These are phyloP conservation scores for Peromyscus eremicus DNA, from an alignment of 2,797 vertebrate species.

Conservation along the genomic window DNA sequence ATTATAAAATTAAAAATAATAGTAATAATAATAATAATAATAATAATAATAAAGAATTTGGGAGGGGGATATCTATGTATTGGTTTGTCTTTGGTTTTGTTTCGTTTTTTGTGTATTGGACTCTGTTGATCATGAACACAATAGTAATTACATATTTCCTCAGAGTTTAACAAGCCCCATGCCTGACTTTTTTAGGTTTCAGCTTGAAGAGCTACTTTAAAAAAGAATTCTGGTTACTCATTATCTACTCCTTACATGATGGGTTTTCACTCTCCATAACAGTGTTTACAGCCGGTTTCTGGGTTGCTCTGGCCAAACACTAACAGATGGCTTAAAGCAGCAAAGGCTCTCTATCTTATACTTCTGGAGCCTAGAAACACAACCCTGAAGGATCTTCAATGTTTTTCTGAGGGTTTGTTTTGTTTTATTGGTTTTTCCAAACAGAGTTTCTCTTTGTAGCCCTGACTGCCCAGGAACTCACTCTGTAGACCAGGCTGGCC, in stretches of 20 bases:
- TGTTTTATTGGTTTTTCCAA: not conserved
- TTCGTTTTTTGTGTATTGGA: not conserved
- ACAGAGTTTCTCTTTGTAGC: not conserved
- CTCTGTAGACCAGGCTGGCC: not conserved
- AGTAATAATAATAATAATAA: too few relatives aligned
- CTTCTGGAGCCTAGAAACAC: not conserved
- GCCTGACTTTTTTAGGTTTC: constrained; percentile 5
- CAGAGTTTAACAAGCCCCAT: not conserved
- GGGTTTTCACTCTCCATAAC: not conserved
- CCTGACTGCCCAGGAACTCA: not conserved
- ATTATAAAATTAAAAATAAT: too few relatives aligned
- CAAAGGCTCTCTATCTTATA: not conserved
- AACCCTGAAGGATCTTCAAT: not conserved
- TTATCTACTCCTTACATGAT: not conserved
- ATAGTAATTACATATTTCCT: not conserved
- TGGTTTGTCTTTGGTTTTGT: not conserved
- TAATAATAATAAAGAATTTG: too few relatives aligned
- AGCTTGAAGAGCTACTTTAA: not conserved
- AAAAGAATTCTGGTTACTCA: not conserved
- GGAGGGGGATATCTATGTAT: not conserved
- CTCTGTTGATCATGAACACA: not conserved
- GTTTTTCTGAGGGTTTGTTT: not conserved
- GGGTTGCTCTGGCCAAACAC: not conserved
- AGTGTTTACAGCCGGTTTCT: not conserved
- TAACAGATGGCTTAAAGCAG: not conserved